Evolutionary conservation across 1,140 invertebrate species (phyloP).

Genomic region (Hyphantria cunea): DNA sequence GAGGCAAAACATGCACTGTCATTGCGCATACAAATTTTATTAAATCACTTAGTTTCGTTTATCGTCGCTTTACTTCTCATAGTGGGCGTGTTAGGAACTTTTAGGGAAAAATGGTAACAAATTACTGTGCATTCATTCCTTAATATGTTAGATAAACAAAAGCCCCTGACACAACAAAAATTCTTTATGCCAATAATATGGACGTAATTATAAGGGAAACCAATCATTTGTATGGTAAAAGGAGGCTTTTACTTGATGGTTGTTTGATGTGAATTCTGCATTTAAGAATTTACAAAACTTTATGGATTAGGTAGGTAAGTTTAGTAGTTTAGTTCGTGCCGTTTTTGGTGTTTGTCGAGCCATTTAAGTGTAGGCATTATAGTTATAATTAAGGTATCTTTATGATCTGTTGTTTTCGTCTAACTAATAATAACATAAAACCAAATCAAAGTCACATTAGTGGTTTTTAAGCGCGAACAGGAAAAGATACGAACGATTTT

Average conservation of each 20-base stretch:
- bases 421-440: too few species aligned
- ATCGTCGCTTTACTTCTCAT: constrained; percentile 1
- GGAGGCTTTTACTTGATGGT: background rate
- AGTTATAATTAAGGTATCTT: too few species aligned
- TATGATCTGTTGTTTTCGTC: too few species aligned
- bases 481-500: too few species aligned
- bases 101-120: constrained; percentile 13
- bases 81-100: constrained; percentile 2
- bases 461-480: too few species aligned
- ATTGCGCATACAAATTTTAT: constrained; percentile 1
- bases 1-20: background rate
- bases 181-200: background rate
- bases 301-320: too few species aligned
- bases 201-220: background rate
- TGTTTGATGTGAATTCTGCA: background rate
- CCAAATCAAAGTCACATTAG: too few species aligned
- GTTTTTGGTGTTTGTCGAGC: too few species aligned
- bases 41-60: constrained; percentile 13
- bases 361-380: too few species aligned
- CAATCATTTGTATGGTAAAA: constrained; percentile 2
- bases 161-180: constrained; percentile 7
- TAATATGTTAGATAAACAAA: constrained; percentile 23
- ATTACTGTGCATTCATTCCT: constrained; percentile 19
- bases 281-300: too few species aligned
- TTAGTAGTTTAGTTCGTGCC: too few species aligned